Base-by-base conservation (phyloP, 1,140 invertebrate genomes). In the Plutomurus gul region DNA sequence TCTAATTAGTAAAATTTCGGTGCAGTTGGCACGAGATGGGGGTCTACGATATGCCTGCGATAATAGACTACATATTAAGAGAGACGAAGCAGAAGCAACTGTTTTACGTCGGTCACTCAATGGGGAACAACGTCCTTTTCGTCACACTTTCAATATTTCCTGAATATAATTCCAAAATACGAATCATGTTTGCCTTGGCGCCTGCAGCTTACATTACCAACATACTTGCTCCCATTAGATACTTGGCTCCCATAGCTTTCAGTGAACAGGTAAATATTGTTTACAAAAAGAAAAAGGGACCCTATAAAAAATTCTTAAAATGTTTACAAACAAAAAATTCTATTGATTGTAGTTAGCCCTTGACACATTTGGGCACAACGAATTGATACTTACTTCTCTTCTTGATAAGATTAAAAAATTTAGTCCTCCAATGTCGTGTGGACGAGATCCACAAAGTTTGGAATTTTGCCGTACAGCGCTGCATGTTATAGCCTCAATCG, bases 41-140 rank as follows among this genome's bases (percentile, higher is more conserved):
- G n/a, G n/a, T n/a, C n/a, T n/a, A n/a, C n/a, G n/a, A n/a, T n/a
- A n/a, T n/a, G n/a, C n/a, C n/a, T n/a, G n/a, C n/a, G n/a, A n/a
- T n/a, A n/a, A n/a, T n/a, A n/a, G n/a, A n/a, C n/a, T n/a, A n/a
- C n/a, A n/a, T n/a, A n/a, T n/a, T n/a, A n/a, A n/a, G n/a, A n/a
- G n/a, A n/a, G n/a, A n/a, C n/a, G n/a, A n/a, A n/a, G n/a, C n/a
- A n/a, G n/a, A n/a, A n/a, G n/a, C n/a, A n/a, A n/a, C n/a, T n/a
- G n/a, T n/a, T n/a, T n/a, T n/a, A n/a, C n/a, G n/a, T n/a, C n/a
- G n/a, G n/a, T n/a, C n/a, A 93, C 76, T 90, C 89, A 3, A 88
- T 89, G 85, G 88, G 90, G 37, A 89, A 88, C 0, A 91, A 90
- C 0, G 85, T 84, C 0, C 90, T 90, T 76, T 88, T 91, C 30